Percentiles rank a stretch among this genome's conserved stretches.
Conservation (phyloP, 2,113 vertebrate species). For the Callipepla californica region DNA sequence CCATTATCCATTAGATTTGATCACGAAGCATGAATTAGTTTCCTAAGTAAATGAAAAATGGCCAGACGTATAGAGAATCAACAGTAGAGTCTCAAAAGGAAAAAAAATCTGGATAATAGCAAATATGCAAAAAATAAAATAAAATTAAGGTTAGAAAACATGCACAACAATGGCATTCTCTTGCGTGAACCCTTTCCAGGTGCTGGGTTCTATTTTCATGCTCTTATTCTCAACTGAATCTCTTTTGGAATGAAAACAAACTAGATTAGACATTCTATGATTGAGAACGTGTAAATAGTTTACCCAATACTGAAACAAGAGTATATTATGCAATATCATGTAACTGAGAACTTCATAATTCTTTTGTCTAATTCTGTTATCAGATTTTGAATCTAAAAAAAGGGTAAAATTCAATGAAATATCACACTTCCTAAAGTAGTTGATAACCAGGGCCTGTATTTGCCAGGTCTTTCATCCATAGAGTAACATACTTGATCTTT, state of each 20-base stretch:
- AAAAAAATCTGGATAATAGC: neutral
- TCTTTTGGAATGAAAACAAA: neutral
- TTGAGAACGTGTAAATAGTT: neutral
- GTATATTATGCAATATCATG: neutral
- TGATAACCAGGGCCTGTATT: neutral
- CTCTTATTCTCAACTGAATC: neutral
- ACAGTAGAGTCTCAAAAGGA: neutral
- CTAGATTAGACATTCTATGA: neutral
- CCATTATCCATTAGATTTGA: slow-evolving; percentile 40
- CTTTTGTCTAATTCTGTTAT: neutral
- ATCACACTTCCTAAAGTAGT: neutral
- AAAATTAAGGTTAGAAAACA: neutral
- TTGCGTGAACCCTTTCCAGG: neutral
- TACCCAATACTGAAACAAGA: neutral
- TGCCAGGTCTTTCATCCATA: neutral
- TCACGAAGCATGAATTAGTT: neutral
- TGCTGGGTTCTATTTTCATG: neutral
- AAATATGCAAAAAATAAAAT: neutral
- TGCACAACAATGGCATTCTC: accelerated
- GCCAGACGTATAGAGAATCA: neutral
- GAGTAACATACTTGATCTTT: neutral
- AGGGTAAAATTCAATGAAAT: neutral
- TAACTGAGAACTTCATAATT: neutral
- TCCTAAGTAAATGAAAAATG: neutral
- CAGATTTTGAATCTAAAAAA: neutral